These are phyloP conservation scores for Andrena haemorrhoa DNA, from an alignment of 2,888 invertebrate species.

Conservation along the genomic window DNA sequence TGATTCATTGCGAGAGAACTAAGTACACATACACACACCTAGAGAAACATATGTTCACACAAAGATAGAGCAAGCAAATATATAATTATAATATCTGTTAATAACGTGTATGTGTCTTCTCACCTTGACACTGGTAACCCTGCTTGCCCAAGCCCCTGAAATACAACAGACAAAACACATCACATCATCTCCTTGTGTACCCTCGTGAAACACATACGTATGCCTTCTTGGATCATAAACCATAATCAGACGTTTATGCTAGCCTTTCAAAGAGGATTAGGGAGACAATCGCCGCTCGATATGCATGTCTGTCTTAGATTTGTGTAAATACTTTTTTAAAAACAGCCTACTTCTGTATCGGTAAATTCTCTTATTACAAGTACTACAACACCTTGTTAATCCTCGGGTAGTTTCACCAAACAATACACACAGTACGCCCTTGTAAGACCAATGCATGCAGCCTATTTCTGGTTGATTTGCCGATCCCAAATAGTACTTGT, in stretches of 20 bases:
- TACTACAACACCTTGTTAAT: constrained; percentile 43
- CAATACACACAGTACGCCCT: constrained; percentile 40
- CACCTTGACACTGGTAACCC: constrained; percentile 99
- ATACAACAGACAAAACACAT: constrained; percentile 86
- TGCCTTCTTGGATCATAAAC: constrained; percentile 81
- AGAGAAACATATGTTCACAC: constrained; percentile 63
- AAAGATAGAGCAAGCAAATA: constrained; percentile 80
- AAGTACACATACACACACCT: constrained; percentile 66
- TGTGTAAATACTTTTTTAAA: constrained; percentile 18
- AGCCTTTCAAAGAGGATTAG: constrained; percentile 55
- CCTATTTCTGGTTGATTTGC: constrained; percentile 36
- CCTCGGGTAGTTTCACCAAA: constrained; percentile 37
- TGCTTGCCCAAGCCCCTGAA: constrained; percentile 98
- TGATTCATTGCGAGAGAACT: constrained; percentile 46
- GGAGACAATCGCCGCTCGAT: constrained; percentile 34
- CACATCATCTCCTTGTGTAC: constrained; percentile 83
- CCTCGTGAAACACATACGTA: constrained; percentile 81
- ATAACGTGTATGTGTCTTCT: constrained; percentile 85
- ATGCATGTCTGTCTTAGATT: constrained; percentile 28
- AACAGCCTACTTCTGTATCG: constrained; percentile 29
- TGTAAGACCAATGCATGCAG: constrained; percentile 64
- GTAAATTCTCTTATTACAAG: constrained; percentile 23
- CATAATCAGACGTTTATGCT: constrained; percentile 75
- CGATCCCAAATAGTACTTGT: constrained; percentile 20
- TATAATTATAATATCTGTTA: constrained; percentile 80